Conservation (phyloP, 1,140 invertebrate genomes). For the Eulimnadia texana region DNA sequence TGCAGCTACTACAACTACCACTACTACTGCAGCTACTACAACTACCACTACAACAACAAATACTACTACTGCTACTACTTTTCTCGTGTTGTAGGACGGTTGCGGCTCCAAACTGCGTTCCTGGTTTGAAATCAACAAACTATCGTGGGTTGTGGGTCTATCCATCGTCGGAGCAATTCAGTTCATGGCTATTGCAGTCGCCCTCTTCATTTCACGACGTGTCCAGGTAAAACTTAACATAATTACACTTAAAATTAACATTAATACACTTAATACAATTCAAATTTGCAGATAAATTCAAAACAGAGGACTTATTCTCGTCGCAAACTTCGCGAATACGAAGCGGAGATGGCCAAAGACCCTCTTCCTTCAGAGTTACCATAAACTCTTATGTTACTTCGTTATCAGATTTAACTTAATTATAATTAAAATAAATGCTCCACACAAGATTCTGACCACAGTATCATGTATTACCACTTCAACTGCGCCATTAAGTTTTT, state of each 20-base stretch:
- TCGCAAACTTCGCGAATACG: background rate
- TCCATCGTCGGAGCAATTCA: slow-evolving; percentile 11
- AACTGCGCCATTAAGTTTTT: background rate
- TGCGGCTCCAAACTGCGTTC: slow-evolving; percentile 9
- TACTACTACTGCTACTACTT: no score
- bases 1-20: no score
- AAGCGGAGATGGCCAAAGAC: slow-evolving; percentile 3
- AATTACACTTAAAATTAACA: background rate
- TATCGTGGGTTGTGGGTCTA: slow-evolving; percentile 11
- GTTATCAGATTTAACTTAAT: background rate
- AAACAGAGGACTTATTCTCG: slow-evolving; percentile 1
- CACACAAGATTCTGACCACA: background rate
- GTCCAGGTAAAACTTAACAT: background rate
- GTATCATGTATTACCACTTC: background rate
- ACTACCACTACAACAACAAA: no score
- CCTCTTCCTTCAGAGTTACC: slow-evolving; percentile 4
- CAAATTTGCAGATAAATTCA: background rate
- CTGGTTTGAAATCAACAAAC: slow-evolving; percentile 16
- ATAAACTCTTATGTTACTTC: background rate
- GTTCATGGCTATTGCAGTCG: slow-evolving; percentile 9
- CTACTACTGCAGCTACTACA: no score
- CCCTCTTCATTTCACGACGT: slow-evolving; percentile 16
- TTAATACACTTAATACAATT: background rate
- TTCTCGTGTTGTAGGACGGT: slow-evolving; percentile 1
- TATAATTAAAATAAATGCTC: background rate